phyloP scores from a whole-genome alignment of 2,797 vertebrate genomes.

The Hippoglossus hippoglossus region DNA sequence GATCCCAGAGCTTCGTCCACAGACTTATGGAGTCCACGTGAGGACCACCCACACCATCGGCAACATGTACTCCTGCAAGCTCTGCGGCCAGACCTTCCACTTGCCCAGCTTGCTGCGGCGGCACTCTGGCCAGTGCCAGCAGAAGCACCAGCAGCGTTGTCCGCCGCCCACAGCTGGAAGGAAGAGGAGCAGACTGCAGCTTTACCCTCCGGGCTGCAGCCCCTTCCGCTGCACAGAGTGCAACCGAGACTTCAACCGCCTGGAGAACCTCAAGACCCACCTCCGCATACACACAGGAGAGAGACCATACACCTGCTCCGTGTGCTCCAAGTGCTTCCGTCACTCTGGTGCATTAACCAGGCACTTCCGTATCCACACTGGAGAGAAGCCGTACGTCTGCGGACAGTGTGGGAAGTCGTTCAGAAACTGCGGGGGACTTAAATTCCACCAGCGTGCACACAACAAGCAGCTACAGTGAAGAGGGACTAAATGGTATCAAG shows the following conservation, averaged over 20 bases:
- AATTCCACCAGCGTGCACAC: constrained; percentile 83
- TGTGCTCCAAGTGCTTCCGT: constrained; percentile 81
- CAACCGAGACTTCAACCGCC: constrained; percentile 81
- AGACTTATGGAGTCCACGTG: constrained; percentile 56
- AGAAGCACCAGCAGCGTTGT: constrained; percentile 65
- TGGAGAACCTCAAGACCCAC: constrained; percentile 86
- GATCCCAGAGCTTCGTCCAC: constrained; percentile 34
- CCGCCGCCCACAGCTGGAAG: constrained; percentile 33
- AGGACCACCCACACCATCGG: constrained; percentile 17
- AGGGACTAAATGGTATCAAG: neutral
- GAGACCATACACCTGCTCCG: constrained; percentile 79
- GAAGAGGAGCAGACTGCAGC: constrained; percentile 66
- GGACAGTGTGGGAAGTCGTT: constrained; percentile 83
- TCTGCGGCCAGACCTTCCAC: constrained; percentile 75
- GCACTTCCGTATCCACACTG: constrained; percentile 85
- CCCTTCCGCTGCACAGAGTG: constrained; percentile 81
- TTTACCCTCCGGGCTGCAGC: constrained; percentile 80
- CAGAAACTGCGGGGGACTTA: constrained; percentile 82
- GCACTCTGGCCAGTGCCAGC: constrained; percentile 73
- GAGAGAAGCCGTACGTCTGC: constrained; percentile 83
- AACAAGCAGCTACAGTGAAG: constrained; percentile 41
- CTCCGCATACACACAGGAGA: constrained; percentile 84
- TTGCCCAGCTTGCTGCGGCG: constrained; percentile 72
- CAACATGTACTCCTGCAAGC: constrained; percentile 68
- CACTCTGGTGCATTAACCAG: constrained; percentile 84